Percentiles rank a stretch among this genome's conserved stretches.
These are phyloP conservation scores for Physeter macrocephalus DNA, from an alignment of 2,113 vertebrate genomes.

Conservation along the genomic window DNA sequence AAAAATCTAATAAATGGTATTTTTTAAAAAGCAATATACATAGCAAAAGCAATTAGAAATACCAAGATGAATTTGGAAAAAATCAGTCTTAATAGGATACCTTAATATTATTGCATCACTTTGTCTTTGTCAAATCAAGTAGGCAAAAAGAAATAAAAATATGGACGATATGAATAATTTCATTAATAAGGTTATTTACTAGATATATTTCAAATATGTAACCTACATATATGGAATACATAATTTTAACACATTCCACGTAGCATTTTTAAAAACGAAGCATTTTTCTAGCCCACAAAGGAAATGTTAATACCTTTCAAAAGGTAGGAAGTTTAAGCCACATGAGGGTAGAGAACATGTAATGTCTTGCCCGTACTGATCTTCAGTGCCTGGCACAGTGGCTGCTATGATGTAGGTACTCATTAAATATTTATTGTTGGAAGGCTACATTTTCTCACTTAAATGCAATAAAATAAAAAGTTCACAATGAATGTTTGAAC, in stretches of 20 bases:
- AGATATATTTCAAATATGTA: constrained; percentile 28
- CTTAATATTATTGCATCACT: constrained; percentile 62
- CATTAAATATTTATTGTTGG: neutral
- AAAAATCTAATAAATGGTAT: constrained; percentile 64
- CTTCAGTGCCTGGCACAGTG: neutral
- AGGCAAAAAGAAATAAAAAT: constrained; percentile 49
- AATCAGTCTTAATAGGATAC: constrained; percentile 57
- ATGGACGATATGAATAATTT: constrained; percentile 41
- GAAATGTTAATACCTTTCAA: neutral
- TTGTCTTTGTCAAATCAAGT: constrained; percentile 64
- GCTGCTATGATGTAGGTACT: neutral
- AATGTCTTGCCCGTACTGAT: neutral
- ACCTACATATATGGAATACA: neutral
- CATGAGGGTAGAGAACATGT: neutral
- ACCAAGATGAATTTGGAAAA: constrained; percentile 63
- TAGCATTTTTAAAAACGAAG: neutral
- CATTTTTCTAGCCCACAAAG: neutral
- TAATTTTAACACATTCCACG: neutral
- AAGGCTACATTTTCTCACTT: neutral
- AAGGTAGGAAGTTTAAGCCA: neutral
- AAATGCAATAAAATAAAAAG: neutral
- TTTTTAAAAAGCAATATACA: constrained; percentile 58
- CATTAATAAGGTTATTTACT: constrained; percentile 64
- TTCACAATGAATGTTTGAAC: neutral
- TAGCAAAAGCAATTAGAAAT: constrained; percentile 66